Evolutionary conservation across 2,797 vertebrate genomes (phyloP), one percentile per base, ranked within the genome.

Genomic region (Hipposideros larvatus): DNA sequence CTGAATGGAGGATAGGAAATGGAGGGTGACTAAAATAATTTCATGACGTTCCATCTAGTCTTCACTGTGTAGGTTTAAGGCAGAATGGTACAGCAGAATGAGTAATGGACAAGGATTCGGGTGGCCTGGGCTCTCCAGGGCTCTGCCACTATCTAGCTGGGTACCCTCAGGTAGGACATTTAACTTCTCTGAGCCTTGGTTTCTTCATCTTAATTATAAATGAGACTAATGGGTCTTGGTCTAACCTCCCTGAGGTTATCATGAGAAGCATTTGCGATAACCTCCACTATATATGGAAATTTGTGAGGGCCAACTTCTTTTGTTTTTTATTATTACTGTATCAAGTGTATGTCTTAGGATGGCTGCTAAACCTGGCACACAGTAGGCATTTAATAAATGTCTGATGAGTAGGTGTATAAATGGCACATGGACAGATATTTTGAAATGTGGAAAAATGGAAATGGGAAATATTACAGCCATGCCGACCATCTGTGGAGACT

Each of bases 361-460:
- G 28, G 19, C 18, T 43, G 55, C 18, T 61, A 15, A 31, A 37
- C 53, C 19, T 57, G 41, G 18, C n/a, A 57, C 53, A 66, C n/a
- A 34, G 51, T 34, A 79, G 73, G 57, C 74, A 68, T 84, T 85
- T 77, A 70, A 1, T 87, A 57, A 91, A 41, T 65, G 21, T 61
- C 73, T 90, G 34, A 22, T 18, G 5, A 89, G 84, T 37, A 65
- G 18, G 28, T 95, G 14, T 28, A 37, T 51, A 87, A 91, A 80
- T 22, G 93, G 9, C 73, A 82, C 34, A n/a, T 21, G n/a, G 51
- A 95, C 82, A 96, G 95, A 87, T 83, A 85, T 71, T 88, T 92
- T 79, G 24, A 82, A 94, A 87, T 88, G 16, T 34, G 88, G 90
- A 48, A 28, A 75, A 87, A 73, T 31, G 70, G 61, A 82, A 86